phyloP scores from a whole-genome alignment of 2,888 invertebrate genomes.

The Sabellastarte sp. region DNA sequence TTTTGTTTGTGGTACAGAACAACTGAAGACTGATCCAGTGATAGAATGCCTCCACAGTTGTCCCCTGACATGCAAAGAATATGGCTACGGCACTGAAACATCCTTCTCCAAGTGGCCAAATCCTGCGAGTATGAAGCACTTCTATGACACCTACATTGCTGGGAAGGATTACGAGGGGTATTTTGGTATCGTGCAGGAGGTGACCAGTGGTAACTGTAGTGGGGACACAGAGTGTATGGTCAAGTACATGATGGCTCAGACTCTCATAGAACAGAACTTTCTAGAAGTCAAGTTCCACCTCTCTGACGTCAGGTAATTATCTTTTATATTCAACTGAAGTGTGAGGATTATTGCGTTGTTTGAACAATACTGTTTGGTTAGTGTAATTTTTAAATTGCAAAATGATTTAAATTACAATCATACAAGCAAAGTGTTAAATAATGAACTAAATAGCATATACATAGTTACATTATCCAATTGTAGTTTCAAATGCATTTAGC shows the following conservation, averaged over 20 bases:
- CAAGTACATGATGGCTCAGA: background rate
- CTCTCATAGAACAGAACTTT: background rate
- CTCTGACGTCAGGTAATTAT: background rate
- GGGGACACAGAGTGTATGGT: background rate
- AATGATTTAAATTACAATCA: too few species aligned
- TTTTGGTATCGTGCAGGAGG: background rate
- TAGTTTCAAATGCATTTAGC: too few species aligned
- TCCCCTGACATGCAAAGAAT: background rate
- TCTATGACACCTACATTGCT: background rate
- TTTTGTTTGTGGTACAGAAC: background rate
- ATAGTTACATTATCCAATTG: too few species aligned
- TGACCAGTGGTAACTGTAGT: background rate
- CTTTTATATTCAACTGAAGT: too few species aligned
- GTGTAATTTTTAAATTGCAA: too few species aligned
- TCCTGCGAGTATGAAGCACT: background rate
- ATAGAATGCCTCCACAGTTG: background rate
- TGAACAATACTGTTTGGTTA: too few species aligned
- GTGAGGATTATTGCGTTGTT: too few species aligned
- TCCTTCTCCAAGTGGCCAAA: background rate
- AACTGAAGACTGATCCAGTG: background rate
- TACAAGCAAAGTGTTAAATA: too few species aligned
- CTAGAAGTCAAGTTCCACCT: background rate
- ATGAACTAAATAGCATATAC: too few species aligned
- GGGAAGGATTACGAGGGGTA: background rate
- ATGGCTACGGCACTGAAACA: background rate